These are phyloP conservation scores for Aphrocallistes beatrix DNA, from an alignment of 37 sponge, comb jelly and placozoan genomes.

Conservation along the genomic window DNA sequence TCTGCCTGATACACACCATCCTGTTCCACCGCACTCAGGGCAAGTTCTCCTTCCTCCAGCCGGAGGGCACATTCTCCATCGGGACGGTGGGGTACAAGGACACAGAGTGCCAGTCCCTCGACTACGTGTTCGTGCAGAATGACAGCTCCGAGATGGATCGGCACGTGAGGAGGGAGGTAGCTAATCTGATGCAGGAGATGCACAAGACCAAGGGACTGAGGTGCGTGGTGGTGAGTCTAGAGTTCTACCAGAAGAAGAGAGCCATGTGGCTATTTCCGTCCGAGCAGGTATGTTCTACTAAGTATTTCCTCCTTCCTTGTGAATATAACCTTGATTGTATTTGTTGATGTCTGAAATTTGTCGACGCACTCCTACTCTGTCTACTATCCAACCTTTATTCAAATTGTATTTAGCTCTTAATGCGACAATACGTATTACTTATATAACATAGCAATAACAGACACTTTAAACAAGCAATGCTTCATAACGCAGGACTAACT, in stretches of 20 bases:
- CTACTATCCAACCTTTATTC: neutral
- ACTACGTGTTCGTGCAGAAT: slow-evolving; percentile 53
- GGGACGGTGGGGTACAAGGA: slow-evolving; percentile 68
- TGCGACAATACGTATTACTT: too few species aligned
- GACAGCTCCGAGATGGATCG: slow-evolving; percentile 14
- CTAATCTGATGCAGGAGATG: neutral
- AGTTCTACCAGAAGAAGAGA: slow-evolving; percentile 81
- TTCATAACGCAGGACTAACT: too few species aligned
- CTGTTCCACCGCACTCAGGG: slow-evolving; percentile 66
- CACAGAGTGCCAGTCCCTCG: slow-evolving; percentile 35
- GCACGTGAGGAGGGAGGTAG: neutral
- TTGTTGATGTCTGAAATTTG: too few species aligned
- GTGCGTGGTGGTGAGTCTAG: slow-evolving; percentile 36
- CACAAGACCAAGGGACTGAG: neutral
- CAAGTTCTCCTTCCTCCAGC: slow-evolving; percentile 39
- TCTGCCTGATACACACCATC: slow-evolving; percentile 50
- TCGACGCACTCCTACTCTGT: too few species aligned
- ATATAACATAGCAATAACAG: too few species aligned
- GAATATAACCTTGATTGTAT: too few species aligned
- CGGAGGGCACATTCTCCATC: slow-evolving; percentile 59
- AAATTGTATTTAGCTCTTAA: neutral
- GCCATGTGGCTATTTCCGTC: slow-evolving; percentile 71
- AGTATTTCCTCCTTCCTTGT: too few species aligned
- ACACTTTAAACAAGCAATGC: too few species aligned
- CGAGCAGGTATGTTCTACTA: slow-evolving; percentile 49